phyloP scores from a whole-genome alignment of 2,113 vertebrate species.

The Numenius arquata region DNA sequence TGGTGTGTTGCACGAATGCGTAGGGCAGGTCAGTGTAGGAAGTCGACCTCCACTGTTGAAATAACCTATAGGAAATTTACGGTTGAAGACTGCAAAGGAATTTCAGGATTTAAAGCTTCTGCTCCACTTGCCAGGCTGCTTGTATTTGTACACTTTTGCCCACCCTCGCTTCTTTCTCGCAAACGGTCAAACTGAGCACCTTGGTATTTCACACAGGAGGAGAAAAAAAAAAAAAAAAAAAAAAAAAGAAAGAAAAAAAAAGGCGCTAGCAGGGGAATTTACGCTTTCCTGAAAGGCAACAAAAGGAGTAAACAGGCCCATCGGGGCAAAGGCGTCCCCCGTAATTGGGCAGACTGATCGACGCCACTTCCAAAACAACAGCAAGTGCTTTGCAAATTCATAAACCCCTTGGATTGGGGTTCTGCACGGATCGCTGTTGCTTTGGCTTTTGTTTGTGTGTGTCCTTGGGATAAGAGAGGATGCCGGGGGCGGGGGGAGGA shows the following conservation, averaged over 20 bases:
- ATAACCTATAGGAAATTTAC: slow-evolving; percentile 74
- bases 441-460: slow-evolving; percentile 37
- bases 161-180: neutral
- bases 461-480: slow-evolving; percentile 11
- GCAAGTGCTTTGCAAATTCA: slow-evolving; percentile 61
- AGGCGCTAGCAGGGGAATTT: slow-evolving; percentile 20
- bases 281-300: slow-evolving; percentile 45
- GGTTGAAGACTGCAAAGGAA: slow-evolving; percentile 77
- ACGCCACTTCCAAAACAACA: slow-evolving; percentile 64
- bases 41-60: slow-evolving; percentile 63
- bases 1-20: neutral
- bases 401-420: neutral
- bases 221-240: too few relatives aligned
- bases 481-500: neutral
- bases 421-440: neutral
- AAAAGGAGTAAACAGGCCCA: slow-evolving; percentile 56
- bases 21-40: slow-evolving; percentile 41
- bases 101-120: slow-evolving; percentile 71
- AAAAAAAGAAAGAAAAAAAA: neutral
- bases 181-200: neutral
- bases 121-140: slow-evolving; percentile 57
- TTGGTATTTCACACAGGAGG: neutral
- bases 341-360: slow-evolving; percentile 69
- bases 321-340: slow-evolving; percentile 50
- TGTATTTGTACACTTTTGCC: neutral